Base-by-base conservation (phyloP, 2,113 vertebrate genomes). In the Australoheros scitulus region DNA sequence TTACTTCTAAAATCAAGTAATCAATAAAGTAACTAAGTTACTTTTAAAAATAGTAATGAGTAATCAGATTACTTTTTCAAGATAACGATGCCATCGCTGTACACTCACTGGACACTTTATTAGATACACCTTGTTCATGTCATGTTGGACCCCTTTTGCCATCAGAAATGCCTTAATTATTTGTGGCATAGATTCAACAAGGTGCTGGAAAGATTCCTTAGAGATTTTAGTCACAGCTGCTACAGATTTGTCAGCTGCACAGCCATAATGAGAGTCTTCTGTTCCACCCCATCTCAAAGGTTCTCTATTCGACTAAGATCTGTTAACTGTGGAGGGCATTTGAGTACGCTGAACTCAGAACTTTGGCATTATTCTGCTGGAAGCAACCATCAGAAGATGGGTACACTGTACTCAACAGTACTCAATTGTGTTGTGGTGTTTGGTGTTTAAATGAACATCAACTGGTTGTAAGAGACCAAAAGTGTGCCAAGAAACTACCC, bases 51-150 rank as follows among this genome's bases (percentile, higher is more conserved):
- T 2, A 26, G 24, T 26, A 26, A 26, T 26, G 2, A 26, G 24
- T 26, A 26, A 26, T 26, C 24, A 26, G 24, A 26, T 26, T 26
- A 26, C 24, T 26, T 26, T 26, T 26, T 26, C 24, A 26, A 26
- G 24, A 26, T 26, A 26, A 26, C 24, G 3, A 26, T 26, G 24
- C 24, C 24, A 26, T 26, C 24, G 24, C 24, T 70, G 15, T 50
- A 50, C 47, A 50, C 65, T 70, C 65, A 50, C 18, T 50, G 65
- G 65, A 70, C 0, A 70, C 41, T 20, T 29, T 70, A 50, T 70
- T 70, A 70, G 41, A 22, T 70, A 50, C 14, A 43, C n/a, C 41
- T 50, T 20, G 41, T 3, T 0, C 47, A 47, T 0, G 22, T 18
- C 24, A 50, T 9, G 24, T 50, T 50, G 65, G 0, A 50, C 15